Percentiles rank a stretch among this genome's conserved stretches.
Conservation (phyloP, 2,797 vertebrate genomes). For the Fundulus diaphanus region DNA sequence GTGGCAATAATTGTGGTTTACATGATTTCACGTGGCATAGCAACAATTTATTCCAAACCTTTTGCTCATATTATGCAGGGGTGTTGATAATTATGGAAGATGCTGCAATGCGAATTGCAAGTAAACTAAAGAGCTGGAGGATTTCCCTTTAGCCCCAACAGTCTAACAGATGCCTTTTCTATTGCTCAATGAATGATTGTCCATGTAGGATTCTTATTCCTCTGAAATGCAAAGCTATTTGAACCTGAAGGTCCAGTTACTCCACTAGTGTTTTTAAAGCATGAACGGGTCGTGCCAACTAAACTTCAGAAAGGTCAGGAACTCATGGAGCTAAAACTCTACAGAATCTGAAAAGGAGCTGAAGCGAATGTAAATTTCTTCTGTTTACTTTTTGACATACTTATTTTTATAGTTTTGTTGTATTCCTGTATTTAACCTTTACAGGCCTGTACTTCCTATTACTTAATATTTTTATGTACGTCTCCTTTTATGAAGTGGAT, state of each 20-base stretch:
- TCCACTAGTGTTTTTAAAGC: conserved; percentile 30
- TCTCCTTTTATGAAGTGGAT: background rate
- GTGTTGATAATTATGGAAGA: background rate
- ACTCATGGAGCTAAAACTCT: conserved; percentile 25
- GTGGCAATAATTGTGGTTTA: background rate
- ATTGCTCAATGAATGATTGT: conserved; percentile 22
- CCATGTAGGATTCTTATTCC: conserved; percentile 20
- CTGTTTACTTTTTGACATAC: conserved; percentile 20
- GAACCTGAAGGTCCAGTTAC: conserved; percentile 25
- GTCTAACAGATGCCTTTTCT: conserved; percentile 6
- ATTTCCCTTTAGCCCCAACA: background rate
- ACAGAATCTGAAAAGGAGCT: conserved; percentile 25
- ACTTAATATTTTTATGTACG: no score
- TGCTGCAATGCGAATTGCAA: conserved; percentile 8
- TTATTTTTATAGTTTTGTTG: background rate
- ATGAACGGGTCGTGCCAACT: conserved; percentile 31
- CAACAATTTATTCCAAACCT: background rate
- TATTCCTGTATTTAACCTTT: background rate
- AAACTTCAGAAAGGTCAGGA: conserved; percentile 38
- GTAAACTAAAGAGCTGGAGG: conserved; percentile 9
- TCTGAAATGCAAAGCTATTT: conserved; percentile 31
- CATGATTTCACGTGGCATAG: background rate
- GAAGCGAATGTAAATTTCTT: conserved; percentile 27
- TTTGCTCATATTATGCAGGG: background rate
- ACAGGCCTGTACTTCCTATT: background rate